Base-by-base conservation (phyloP, 2,888 invertebrate genomes). In the Drosophila histrio region DNA sequence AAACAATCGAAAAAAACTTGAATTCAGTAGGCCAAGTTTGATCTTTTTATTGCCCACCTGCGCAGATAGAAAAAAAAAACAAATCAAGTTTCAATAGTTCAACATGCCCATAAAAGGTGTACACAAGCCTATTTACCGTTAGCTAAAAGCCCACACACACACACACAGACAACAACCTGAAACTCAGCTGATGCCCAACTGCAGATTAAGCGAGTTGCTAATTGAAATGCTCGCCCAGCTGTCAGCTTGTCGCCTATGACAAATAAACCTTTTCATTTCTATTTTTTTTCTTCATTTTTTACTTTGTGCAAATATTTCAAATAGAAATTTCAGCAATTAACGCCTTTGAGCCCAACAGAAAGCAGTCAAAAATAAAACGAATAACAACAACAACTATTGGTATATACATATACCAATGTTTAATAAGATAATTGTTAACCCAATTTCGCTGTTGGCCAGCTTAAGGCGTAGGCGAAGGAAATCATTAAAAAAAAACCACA, bases 241-340 rank as follows among this genome's bases (percentile, higher is more conserved):
- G 75, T 58, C 75, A 26, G 57, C 21, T 41, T 38, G 7, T 15
- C 24, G 9, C 19, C 6, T 24, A 41, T 21, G 47, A 52, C 44
- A 67, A 66, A 39, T 17, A 44, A 38, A 36, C 22, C 19, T 28
- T 38, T 47, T 57, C 24, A 28, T 28, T 43, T 17, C 21, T 34
- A n/a, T 36, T 56, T 15, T 22, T 39, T 17, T 24, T 17, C 2
- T 26, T 8, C n/a, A 21, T 28, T 19, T 30, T 1, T 8, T 15
- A 32, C 8, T 19, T 6, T 38, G 36, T 49, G 58, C 58, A 58
- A 50, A 58, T 49, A 57, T 50, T 49, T 39, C 28, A 58, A 56
- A 19, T 58, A 58, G 73, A 74, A 77, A 67, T 62, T 77, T 77
- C 22, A 56, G 38, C 67, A 72, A 77, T 77, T 67, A 74, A 72